Evolutionary conservation across 2,113 vertebrate genomes (phyloP).

Genomic region (Sardina pilchardus): DNA sequence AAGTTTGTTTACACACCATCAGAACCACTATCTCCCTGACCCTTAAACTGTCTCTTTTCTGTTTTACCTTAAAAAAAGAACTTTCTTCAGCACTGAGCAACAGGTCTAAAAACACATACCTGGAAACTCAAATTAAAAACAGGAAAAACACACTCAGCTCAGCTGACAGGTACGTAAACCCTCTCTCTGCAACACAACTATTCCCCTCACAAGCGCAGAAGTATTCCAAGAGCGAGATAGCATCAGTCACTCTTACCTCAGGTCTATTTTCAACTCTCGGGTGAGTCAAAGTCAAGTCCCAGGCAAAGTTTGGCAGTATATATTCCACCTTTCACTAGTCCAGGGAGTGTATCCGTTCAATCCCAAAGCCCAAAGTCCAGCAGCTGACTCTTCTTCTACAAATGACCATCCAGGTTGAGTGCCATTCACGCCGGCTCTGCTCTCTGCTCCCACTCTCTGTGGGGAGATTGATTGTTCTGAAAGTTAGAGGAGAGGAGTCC

Average conservation of each 20-base stretch:
- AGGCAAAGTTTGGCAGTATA: slow-evolving; percentile 51
- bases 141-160: slow-evolving; percentile 43
- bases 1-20: slow-evolving; percentile 34
- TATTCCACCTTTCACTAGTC: slow-evolving; percentile 59
- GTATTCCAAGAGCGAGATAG: slow-evolving; percentile 46
- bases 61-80: not conserved
- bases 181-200: slow-evolving; percentile 16
- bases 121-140: not conserved
- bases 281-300: slow-evolving; percentile 52
- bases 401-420: slow-evolving; percentile 60
- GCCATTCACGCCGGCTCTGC: slow-evolving; percentile 60
- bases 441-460: slow-evolving; percentile 66
- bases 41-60: no score
- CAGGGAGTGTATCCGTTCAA: not conserved
- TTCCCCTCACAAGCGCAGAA: not conserved
- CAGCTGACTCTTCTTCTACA: slow-evolving; percentile 46
- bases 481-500: slow-evolving; percentile 71
- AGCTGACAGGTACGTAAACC: slow-evolving; percentile 56
- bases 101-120: not conserved
- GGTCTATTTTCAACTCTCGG: slow-evolving; percentile 41
- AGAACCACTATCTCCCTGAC: no score
- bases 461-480: slow-evolving; percentile 71
- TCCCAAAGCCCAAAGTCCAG: slow-evolving; percentile 39
- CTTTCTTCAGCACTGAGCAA: not conserved
- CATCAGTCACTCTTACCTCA: slow-evolving; percentile 57